Base-by-base conservation (phyloP, 2,888 invertebrate species). In the Limnephilus rhombicus region DNA sequence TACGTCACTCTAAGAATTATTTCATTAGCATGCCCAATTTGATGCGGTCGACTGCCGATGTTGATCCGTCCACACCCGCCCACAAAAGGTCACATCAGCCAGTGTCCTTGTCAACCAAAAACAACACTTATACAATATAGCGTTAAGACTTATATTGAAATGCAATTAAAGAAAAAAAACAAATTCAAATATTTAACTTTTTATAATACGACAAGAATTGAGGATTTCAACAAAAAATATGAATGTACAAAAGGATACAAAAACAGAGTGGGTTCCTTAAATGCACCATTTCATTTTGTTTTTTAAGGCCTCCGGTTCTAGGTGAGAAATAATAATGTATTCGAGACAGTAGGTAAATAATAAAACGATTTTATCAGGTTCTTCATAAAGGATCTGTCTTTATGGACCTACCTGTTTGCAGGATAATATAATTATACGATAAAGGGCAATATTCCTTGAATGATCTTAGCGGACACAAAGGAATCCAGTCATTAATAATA, bases 1-100 rank as follows among this genome's bases (percentile, higher is more conserved):
- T 81, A 81, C 91, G 92, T 93, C 93, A 93, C 85, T 90, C 91
- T 37, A 68, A 92, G 92, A 92, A 92, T 92, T 92, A 92, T 93
- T 93, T 93, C 92, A 93, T 93, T 92, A 92, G 93, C 92, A 93
- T 93, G 92, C 93, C 92, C 92, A 92, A 93, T 93, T 93, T 92
- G 93, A 93, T 86, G 90, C 93, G 93, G 91, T 93, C 93, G 92
- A 92, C 92, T 93, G 93, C 90, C 91, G 82, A 92, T 92, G 91
- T 89, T 91, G 92, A 93, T 85, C 89, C 92, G 34, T 86, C 89
- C 68, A 37, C 86, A 45, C 68, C 81, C 85, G 86, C 34, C 85
- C 81, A 24, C 90, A 34, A 24, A 86, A 90, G 80, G 86, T 41
- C 90, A 34, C 68, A 90, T 49, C 81, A 29, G 29, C 37, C 90